Base-by-base conservation (phyloP, 2,113 vertebrate species). In the Micronycteris hirsuta region DNA sequence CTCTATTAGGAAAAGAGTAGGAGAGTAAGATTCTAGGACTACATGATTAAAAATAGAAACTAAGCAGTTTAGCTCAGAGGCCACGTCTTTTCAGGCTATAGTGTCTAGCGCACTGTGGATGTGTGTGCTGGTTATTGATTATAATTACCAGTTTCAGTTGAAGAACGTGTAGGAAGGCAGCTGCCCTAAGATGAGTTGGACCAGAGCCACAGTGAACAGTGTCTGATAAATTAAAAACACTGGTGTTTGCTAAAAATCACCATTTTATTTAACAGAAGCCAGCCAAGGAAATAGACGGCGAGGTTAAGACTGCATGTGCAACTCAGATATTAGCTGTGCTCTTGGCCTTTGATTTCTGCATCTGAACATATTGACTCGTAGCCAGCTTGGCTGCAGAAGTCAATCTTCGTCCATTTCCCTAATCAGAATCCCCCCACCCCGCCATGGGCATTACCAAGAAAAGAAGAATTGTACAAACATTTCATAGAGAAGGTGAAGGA, bases 191-290 rank as follows among this genome's bases (percentile, higher is more conserved):
- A 95, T 76, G 61, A 95, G 76, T 65, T 96, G 95, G 96, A 89
- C n/a, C 14, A 36, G 13, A 91, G 95, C 91, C 96, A 94, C 41
- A 31, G 4, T 0, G 85, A 77, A 88, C 54, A 65, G 65, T 31
- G 80, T 77, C 71, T 89, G 93, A 95, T 94, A 96, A 96, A 97
- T 97, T 94, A 96, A 97, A 97, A 95, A 45, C 88, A 74, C 58
- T 85, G 61, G 86, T 95, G 58, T 67, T 93, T 56, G 71, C 94
- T 93, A 54, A 93, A 93, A 78, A 81, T 70, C 38, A 38, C 78
- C 88, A 80, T 91, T 89, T 36, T 47, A 26, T 56, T 86, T 36
- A 83, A 91, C 41, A 87, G 95, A 88, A 91, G 84, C 58, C 88
- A 93, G 93, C 24, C 74, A 31, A 68, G 84, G 81, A 83, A 61